These are phyloP conservation scores for Myocastor coypus DNA, from an alignment of 2,113 vertebrate genomes.

Conservation along the genomic window DNA sequence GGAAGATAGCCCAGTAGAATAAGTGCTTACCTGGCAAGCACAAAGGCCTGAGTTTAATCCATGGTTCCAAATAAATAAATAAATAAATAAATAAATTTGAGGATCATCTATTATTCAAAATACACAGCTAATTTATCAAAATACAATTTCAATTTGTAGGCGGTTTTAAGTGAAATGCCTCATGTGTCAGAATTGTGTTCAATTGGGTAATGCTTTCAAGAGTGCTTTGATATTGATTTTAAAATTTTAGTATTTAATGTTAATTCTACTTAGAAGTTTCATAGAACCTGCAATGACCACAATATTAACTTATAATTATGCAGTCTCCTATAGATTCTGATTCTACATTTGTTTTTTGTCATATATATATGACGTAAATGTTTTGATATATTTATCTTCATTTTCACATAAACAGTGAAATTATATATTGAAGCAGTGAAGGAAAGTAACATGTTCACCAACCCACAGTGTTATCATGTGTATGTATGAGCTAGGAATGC, in stretches of 20 bases:
- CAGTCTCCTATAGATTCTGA: neutral
- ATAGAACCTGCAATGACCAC: neutral
- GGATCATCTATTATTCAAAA: slow-evolving; percentile 43
- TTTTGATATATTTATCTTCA: neutral
- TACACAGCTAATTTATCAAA: slow-evolving; percentile 24
- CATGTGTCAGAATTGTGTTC: neutral
- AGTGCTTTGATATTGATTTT: slow-evolving; percentile 25
- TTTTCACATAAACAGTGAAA: neutral
- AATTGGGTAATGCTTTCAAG: slow-evolving; percentile 15
- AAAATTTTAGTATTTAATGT: slow-evolving; percentile 1
- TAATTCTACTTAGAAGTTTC: slow-evolving; percentile 23
- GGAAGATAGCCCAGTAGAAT: too few relatives aligned
- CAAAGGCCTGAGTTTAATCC: too few relatives aligned
- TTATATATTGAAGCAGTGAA: neutral
- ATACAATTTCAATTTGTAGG: neutral
- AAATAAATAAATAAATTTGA: neutral
- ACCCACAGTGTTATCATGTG: neutral
- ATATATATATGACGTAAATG: neutral
- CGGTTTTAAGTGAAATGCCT: slow-evolving; percentile 39
- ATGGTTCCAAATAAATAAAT: too few relatives aligned
- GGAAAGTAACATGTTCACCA: neutral
- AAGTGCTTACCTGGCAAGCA: too few relatives aligned
- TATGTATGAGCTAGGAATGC: neutral
- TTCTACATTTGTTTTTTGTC: slow-evolving; percentile 1
- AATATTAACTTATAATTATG: neutral